phyloP scores from a whole-genome alignment of 2,888 invertebrate genomes.

The Coremacera marginata region DNA sequence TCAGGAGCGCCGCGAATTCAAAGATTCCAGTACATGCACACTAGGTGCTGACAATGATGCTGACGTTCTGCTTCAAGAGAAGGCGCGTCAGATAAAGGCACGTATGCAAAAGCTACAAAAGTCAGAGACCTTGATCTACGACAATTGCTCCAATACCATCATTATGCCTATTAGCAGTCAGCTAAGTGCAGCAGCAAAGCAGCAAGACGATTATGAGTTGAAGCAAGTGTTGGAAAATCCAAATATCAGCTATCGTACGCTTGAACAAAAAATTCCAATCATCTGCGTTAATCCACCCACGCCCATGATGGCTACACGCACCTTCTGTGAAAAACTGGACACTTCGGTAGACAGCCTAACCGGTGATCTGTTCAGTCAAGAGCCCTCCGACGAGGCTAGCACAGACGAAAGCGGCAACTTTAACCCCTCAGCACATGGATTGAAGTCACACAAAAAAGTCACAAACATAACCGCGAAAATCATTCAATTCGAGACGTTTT shows the following conservation, averaged over 20 bases:
- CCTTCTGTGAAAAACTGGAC: slow-evolving; percentile 38
- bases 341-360: slow-evolving; percentile 20
- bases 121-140: slow-evolving; percentile 64
- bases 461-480: slow-evolving; percentile 45
- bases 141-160: slow-evolving; percentile 55
- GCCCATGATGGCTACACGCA: slow-evolving; percentile 43
- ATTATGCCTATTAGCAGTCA: slow-evolving; percentile 48
- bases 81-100: slow-evolving; percentile 31
- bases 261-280: slow-evolving; percentile 53
- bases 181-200: slow-evolving; percentile 36
- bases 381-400: slow-evolving; percentile 38
- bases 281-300: slow-evolving; percentile 65
- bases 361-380: not conserved
- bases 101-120: slow-evolving; percentile 56
- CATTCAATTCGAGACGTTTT: slow-evolving; percentile 40
- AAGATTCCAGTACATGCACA: slow-evolving; percentile 15
- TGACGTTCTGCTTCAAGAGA: not conserved
- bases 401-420: slow-evolving; percentile 46
- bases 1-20: not conserved
- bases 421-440: slow-evolving; percentile 31
- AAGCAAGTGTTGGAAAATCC: slow-evolving; percentile 14
- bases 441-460: slow-evolving; percentile 36
- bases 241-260: slow-evolving; percentile 8
- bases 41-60: not conserved
- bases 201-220: not conserved